Evolutionary conservation across 1,140 invertebrate genomes (phyloP), one percentile per base, ranked within the genome.

Genomic region (Drosophila saltans): DNA sequence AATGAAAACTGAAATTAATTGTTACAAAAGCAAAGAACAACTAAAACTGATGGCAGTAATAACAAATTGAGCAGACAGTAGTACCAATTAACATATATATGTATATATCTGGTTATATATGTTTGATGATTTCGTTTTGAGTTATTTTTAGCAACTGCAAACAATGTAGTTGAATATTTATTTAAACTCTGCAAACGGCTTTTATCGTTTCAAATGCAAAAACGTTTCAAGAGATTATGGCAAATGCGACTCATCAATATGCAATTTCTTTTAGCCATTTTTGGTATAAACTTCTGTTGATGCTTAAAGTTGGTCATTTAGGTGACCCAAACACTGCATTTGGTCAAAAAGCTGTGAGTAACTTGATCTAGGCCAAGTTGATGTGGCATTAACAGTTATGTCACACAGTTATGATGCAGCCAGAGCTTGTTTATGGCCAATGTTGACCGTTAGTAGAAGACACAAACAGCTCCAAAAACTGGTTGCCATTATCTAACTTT

Each of bases 401-500:
- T 88, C 83, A 78, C n/a, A n/a, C 70, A 72, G 58, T 65, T 64
- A 74, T 69, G 62, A 40, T 86, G 81, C 73, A 77, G 45, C 57
- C 66, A 67, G 21, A 24, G 45, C 52, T 60, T 68, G 65, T 83
- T 88, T 88, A 80, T 76, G 83, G 69, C 66, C 72, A 28, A 56
- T 69, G 69, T 75, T 81, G 77, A 83, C 83, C 83, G 84, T 81
- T 86, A 88, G 48, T 72, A 41, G 58, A 60, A 48, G 66, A 55
- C 39, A 66, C 45, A 24, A 74, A 72, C 26, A 59, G 45, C 56
- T 68, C 21, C 41, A 26, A 28, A n/a, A 85, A 80, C 84, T 83
- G 72, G 83, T 83, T 82, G 66, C 11, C 64, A 65, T 60, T 75
- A 69, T 77, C 58, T 43, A 77, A 86, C 66, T 80, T 82, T 62